Evolutionary conservation across 2,797 vertebrate species (phyloP).

Genomic region (Hippopotamyrus pictus): DNA sequence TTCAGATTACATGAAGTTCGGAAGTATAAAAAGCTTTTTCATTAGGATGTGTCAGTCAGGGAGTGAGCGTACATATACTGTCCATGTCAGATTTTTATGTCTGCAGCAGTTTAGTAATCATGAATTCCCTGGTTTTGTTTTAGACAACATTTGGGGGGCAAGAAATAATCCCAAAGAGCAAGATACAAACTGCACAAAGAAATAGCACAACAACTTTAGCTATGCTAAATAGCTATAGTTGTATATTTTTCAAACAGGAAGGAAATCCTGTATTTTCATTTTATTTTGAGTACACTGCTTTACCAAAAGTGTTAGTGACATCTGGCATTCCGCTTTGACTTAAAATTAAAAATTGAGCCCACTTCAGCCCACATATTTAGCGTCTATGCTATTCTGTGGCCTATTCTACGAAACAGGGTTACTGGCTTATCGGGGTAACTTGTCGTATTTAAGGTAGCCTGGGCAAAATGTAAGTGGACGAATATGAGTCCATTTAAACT

Average conservation of each 20-base stretch:
- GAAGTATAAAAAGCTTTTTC: neutral
- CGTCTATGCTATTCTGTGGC: neutral
- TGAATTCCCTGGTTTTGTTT: neutral
- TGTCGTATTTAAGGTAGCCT: no score
- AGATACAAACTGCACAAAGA: neutral
- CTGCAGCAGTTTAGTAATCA: neutral
- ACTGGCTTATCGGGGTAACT: no score
- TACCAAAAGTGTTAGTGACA: neutral
- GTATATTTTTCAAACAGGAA: neutral
- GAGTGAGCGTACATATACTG: neutral
- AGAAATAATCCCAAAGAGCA: neutral
- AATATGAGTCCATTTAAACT: no score
- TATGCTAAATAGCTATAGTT: neutral
- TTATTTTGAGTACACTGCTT: neutral
- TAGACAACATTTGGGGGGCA: neutral
- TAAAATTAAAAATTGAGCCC: neutral
- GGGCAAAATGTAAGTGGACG: no score
- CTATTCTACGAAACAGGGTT: no score
- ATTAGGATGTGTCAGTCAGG: neutral
- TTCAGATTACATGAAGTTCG: neutral
- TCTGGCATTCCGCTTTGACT: neutral
- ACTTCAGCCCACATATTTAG: neutral
- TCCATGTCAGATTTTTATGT: neutral
- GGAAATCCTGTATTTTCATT: neutral
- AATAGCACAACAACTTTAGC: neutral